Conservation (phyloP, 2,888 invertebrate species). For the Doris montereyensis region DNA sequence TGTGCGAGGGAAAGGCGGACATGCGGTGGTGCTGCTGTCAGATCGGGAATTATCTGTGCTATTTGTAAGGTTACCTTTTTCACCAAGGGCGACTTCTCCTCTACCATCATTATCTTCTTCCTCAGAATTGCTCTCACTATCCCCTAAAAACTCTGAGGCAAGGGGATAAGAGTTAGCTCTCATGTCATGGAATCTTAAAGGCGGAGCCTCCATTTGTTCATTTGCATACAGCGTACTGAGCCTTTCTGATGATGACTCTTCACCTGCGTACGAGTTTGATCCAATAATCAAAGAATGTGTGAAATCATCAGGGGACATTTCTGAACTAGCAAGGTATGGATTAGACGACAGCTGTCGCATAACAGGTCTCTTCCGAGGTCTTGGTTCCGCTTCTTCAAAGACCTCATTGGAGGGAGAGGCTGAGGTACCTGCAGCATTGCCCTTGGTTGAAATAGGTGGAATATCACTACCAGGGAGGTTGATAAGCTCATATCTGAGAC, state of each 20-base stretch:
- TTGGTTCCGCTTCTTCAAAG: not conserved
- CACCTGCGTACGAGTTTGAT: conserved; percentile 29
- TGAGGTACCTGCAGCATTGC: not conserved
- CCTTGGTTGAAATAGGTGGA: conserved; percentile 13
- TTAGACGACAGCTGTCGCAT: conserved; percentile 46
- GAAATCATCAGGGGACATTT: conserved; percentile 31
- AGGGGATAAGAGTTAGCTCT: conserved; percentile 35
- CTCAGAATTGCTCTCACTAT: conserved; percentile 29
- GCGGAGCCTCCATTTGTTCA: not conserved
- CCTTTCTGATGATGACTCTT: not conserved
- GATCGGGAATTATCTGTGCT: too few relatives aligned
- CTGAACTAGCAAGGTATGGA: conserved; percentile 41
- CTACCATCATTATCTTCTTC: conserved; percentile 22
- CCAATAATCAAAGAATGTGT: conserved; percentile 27
- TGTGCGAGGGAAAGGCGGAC: too few relatives aligned
- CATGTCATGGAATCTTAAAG: not conserved
- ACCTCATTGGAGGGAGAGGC: not conserved
- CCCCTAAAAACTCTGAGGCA: conserved; percentile 19
- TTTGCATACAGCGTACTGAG: not conserved
- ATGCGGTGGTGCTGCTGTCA: too few relatives aligned
- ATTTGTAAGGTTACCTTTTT: too few relatives aligned
- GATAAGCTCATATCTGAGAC: conserved; percentile 49
- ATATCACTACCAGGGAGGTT: conserved; percentile 49
- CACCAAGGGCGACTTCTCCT: conserved; percentile 1
- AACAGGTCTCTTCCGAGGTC: conserved; percentile 35